A percentile compares a stretch with the other conserved stretches of the same genome.
These are phyloP conservation scores for Arrhamphus sclerolepis DNA, from an alignment of 2,797 vertebrate species.

Conservation along the genomic window DNA sequence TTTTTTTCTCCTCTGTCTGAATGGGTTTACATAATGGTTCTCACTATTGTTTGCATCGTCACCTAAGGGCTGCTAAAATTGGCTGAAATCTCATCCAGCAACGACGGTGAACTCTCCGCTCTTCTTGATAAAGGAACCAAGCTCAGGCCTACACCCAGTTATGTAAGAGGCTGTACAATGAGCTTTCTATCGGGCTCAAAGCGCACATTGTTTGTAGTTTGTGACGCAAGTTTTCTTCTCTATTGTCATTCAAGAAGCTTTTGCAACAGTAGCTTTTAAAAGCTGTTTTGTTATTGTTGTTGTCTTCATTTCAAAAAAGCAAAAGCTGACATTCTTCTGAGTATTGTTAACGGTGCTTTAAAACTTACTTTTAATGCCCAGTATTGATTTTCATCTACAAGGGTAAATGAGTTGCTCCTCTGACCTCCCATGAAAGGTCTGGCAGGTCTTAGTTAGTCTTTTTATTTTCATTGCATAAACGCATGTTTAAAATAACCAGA, in stretches of 20 bases:
- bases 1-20: constrained; percentile 20
- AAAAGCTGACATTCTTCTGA: background rate
- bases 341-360: too few relatives aligned
- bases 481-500: too few relatives aligned
- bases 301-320: background rate
- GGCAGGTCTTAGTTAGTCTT: too few relatives aligned
- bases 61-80: background rate
- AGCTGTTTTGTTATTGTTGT: too few relatives aligned
- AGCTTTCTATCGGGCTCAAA: constrained; percentile 12
- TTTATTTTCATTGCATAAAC: too few relatives aligned
- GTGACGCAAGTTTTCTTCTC: background rate
- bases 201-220: background rate
- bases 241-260: too few relatives aligned
- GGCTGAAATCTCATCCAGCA: background rate
- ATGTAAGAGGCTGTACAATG: constrained; percentile 31
- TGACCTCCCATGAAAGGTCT: too few relatives aligned
- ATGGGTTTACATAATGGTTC: constrained; percentile 2
- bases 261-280: background rate
- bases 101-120: constrained; percentile 18
- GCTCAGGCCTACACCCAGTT: constrained; percentile 28
- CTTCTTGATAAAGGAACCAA: constrained; percentile 21
- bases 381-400: too few relatives aligned
- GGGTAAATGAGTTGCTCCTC: too few relatives aligned
- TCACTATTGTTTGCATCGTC: background rate
- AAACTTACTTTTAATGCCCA: too few relatives aligned